Evolutionary conservation across 2,797 vertebrate genomes (phyloP).

Genomic region (Pipistrellus kuhlii): DNA sequence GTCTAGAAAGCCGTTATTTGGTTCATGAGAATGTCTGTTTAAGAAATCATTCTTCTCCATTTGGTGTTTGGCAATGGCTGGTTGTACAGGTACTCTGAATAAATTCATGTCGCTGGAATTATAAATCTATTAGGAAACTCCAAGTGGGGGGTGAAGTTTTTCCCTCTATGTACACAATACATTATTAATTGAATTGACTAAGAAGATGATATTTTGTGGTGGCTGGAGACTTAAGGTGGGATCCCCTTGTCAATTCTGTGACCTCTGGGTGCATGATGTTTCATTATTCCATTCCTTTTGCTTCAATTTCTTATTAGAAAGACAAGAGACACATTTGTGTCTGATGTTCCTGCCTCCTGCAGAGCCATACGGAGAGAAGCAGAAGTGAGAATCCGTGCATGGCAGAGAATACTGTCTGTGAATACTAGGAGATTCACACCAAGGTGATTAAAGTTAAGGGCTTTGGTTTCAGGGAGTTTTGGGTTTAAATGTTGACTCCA

Average conservation of each 20-base stretch:
- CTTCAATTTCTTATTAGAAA: slow-evolving; percentile 41
- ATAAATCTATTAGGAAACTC: not conserved
- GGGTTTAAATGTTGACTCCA: not conserved
- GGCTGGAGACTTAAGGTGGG: not conserved
- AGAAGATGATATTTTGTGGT: not conserved
- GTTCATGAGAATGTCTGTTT: not conserved
- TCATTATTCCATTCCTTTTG: not conserved
- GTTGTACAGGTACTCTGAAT: slow-evolving; percentile 15
- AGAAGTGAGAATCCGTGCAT: not conserved
- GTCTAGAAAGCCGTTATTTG: slow-evolving; percentile 43
- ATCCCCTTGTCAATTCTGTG: not conserved
- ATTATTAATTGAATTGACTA: slow-evolving; percentile 49
- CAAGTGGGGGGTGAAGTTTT: not conserved
- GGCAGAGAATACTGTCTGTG: not conserved
- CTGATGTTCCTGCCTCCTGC: not conserved
- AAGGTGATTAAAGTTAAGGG: not conserved
- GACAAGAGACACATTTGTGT: not conserved
- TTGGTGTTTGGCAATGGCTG: slow-evolving; percentile 10
- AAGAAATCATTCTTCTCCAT: not conserved
- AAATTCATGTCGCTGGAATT: slow-evolving; percentile 9
- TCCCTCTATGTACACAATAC: slow-evolving; percentile 17
- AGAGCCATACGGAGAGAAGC: slow-evolving; percentile 13
- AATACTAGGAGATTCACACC: not conserved
- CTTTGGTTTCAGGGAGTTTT: not conserved
- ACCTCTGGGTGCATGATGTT: not conserved